A percentile compares a stretch with the other conserved stretches of the same genome.
Evolutionary conservation across 1,140 invertebrate species (phyloP).

Genomic region (Lucilia cuprina): DNA sequence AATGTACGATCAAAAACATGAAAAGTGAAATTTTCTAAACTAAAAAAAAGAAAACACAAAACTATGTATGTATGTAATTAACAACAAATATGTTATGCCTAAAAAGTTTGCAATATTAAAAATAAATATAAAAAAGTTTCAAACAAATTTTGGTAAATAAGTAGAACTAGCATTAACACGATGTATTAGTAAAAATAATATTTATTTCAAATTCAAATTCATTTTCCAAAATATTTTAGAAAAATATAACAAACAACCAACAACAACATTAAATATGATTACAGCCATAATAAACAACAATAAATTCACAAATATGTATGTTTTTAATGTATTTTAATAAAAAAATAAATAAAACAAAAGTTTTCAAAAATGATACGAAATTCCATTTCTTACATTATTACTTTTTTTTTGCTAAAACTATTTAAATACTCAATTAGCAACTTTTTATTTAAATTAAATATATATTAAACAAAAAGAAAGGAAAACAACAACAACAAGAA

Average conservation of each 20-base stretch:
- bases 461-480: not conserved
- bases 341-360: not conserved
- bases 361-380: not conserved
- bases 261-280: not conserved
- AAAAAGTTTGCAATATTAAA: no score
- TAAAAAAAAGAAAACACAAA: not conserved
- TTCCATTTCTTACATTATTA: no score
- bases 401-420: not conserved
- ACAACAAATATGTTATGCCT: not conserved
- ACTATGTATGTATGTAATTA: no score
- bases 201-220: not conserved
- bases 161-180: no score
- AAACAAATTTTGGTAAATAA: not conserved
- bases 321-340: no score
- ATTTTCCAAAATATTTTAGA: not conserved
- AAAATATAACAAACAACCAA: conserved; percentile 5
- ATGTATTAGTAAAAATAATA: not conserved
- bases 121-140: no score
- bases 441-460: not conserved
- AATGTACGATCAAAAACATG: not conserved
- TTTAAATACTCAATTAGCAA: not conserved
- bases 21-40: conserved; percentile 10
- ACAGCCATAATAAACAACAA: conserved; percentile 41
- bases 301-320: conserved; percentile 12
- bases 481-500: not conserved